Percentiles rank a stretch among this genome's conserved stretches.
Conservation (phyloP, 1,140 invertebrate genomes). For the Drusus annulatus region DNA sequence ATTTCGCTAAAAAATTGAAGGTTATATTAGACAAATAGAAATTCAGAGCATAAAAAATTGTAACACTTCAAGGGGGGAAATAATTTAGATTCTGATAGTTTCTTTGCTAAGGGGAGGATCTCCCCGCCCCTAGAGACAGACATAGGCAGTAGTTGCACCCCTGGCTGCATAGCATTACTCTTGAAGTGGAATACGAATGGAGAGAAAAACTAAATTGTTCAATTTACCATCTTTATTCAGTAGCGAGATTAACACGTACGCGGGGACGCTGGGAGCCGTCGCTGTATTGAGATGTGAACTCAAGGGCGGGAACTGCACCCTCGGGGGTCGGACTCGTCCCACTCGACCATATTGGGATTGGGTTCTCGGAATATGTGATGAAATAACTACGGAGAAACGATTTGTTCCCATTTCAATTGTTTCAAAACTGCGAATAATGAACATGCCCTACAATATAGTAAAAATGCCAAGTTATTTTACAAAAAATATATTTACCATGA, state of each 20-base stretch:
- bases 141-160: constrained; percentile 8
- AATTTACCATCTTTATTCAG: constrained; percentile 59
- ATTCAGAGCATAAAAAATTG: neutral
- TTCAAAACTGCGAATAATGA: too few species aligned
- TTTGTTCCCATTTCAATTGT: neutral
- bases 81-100: neutral
- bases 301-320: constrained; percentile 21
- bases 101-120: neutral
- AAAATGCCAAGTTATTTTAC: too few species aligned
- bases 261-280: neutral
- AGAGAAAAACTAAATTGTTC: constrained; percentile 58
- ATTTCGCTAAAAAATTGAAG: neutral
- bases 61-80: constrained; percentile 1
- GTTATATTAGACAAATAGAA: neutral
- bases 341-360: constrained; percentile 26
- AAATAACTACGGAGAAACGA: neutral
- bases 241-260: constrained; percentile 56
- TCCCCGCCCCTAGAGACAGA: constrained; percentile 7
- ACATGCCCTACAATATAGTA: too few species aligned
- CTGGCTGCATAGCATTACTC: constrained; percentile 9
- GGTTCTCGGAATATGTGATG: neutral
- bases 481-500: too few species aligned
- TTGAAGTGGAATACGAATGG: constrained; percentile 51
- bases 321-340: constrained; percentile 18
- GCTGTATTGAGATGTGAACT: neutral